Base-by-base conservation (phyloP, 2,113 vertebrate species). In the Ifrita kowaldi region DNA sequence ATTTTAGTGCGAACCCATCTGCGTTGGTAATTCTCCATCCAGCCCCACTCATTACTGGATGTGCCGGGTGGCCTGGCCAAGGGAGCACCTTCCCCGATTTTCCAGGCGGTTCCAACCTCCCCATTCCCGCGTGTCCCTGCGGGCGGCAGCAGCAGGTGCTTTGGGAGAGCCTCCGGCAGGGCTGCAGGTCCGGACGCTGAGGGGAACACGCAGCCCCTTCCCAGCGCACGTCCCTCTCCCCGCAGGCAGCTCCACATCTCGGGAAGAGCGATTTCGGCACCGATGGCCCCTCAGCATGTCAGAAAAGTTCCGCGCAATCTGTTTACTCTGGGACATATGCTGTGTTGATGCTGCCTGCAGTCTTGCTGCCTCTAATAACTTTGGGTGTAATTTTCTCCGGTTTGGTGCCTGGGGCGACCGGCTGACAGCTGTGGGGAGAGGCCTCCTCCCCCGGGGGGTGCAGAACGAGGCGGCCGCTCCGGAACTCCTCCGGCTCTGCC, bases 261-360 rank as follows among this genome's bases (percentile, higher is more conserved):
- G 1, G 71, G 37, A 65, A 26, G 37, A 35, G 44, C 1, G 3
- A 14, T 80, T 74, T 46, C 8, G 1, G 94, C 89, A 26, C 77
- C 23, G 13, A 22, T 3, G 69, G 73, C 55, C 84, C 78, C 91
- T 50, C 91, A 8, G 82, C 62, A 18, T 16, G 79, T 49, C 69
- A 6, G 90, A n/a, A 88, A 90, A 81, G 87, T 73, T 90, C 59
- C 75, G 1, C 13, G 49, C 94, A 93, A 93, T 93, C 91, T 94
- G 91, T 94, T 97, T 89, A 41, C 92, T 79, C 26, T 41, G 79
- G 79, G 87, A 93, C 87, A 91, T 93, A 95, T 95, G 92, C 73
- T 87, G 90, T 67, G 65, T 67, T 82, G 68, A 1, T 62, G 86
- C 71, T 93, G 92, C 90, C 82, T 77, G 83, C 47, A 90, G 93